Percentiles rank a stretch among this genome's conserved stretches.
Conservation (phyloP, 1,140 invertebrate genomes). For the Anadara kagoshimensis region DNA sequence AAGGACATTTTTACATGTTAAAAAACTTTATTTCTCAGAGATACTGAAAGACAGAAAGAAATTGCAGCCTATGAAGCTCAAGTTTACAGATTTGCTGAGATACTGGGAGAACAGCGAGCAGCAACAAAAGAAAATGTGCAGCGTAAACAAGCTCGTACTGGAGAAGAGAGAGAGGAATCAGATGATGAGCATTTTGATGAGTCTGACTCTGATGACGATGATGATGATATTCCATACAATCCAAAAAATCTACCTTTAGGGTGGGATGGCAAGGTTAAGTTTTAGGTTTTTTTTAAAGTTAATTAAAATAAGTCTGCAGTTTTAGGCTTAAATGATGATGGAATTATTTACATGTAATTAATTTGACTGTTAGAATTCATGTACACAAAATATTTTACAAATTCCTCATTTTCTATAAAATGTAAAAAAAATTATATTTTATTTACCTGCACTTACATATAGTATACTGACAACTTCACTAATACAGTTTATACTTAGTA, state of each 20-base stretch:
- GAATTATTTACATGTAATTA: too few species aligned
- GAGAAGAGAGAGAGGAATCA: slow-evolving; percentile 79
- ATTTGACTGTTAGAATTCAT: too few species aligned
- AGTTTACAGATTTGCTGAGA: slow-evolving; percentile 88
- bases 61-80: slow-evolving; percentile 91
- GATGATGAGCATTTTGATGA: slow-evolving; percentile 90
- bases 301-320: too few species aligned
- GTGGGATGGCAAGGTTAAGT: slow-evolving; percentile 96
- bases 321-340: too few species aligned
- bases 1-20: background rate
- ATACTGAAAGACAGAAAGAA: slow-evolving; percentile 75
- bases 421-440: too few species aligned
- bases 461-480: too few species aligned
- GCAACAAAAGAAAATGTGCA: slow-evolving; percentile 99
- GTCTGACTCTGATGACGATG: slow-evolving; percentile 85
- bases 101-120: slow-evolving; percentile 82
- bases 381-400: too few species aligned
- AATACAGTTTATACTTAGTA: too few species aligned
- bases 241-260: slow-evolving; percentile 99
- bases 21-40: slow-evolving; percentile 37
- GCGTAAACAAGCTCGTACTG: slow-evolving; percentile 96
- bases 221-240: slow-evolving; percentile 97
- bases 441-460: too few species aligned
- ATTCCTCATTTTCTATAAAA: too few species aligned
- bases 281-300: background rate